Evolutionary conservation across 2,113 vertebrate genomes (phyloP), one percentile per base, ranked within the genome.

Genomic region (Eulacestoma nigropectus): DNA sequence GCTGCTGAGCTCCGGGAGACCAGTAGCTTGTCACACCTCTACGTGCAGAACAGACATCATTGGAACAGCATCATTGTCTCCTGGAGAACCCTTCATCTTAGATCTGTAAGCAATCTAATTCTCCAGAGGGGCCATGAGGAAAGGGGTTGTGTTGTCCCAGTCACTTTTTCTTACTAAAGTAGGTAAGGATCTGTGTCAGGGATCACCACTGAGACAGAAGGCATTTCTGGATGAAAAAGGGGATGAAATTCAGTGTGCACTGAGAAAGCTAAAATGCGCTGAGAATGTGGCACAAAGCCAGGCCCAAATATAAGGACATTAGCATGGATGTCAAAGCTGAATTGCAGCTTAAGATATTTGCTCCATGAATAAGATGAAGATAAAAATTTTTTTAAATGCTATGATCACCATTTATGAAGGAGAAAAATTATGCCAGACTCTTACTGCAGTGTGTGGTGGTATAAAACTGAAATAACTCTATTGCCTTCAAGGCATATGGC

Each of bases 401-500:
- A 2, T 92, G 72, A 62, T 84, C 74, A 37, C 78, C 70, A 83
- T 90, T 91, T 89, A 59, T 65, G 64, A 82, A 50, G 63, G 39
- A 63, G 47, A 93, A 89, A 52, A 90, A 65, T 62, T 5, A 69
- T 77, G 73, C 64, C 81, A 87, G 81, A 69, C 53, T 81, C 91
- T 72, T 79, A 59, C 4, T 88, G 41, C 52, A 50, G 39, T 73
- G 75, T 73, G 22, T 49, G 33, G 62, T 90, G 81, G 59, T 76
- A 80, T 80, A 77, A 92, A 95, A 80, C 86, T 70, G 86, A 95
- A 96, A 92, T 95, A 93, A 90, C 76, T 93, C 85, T 70, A 63
- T 92, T 95, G 94, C 84, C 76, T 96, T 96, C 76, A 74, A 95
- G 95, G 92, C 90, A 93, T 96, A 95, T 94, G 95, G 91, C 86